Base-by-base conservation (phyloP, 2,113 vertebrate species). In the Columba livia region DNA sequence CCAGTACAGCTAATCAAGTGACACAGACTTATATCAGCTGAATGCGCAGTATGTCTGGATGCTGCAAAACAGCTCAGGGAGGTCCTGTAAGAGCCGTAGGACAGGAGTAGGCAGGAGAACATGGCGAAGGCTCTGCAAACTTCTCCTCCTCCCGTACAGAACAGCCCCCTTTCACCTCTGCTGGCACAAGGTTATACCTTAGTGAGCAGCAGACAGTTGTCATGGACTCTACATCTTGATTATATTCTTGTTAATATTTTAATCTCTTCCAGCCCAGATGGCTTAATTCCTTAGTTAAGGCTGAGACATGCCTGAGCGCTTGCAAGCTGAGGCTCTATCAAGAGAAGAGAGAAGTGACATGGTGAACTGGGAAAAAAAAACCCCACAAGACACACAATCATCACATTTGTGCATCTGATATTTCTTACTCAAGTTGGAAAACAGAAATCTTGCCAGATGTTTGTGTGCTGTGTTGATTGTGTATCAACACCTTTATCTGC, bases 401-500 rank as follows among this genome's bases (percentile, higher is more conserved):
- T 77, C 44, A 4, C 5, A 6, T 88, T 31, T 5, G 57, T 61
- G 62, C 38, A 38, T 75, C 25, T 17, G 36, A 2, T 50, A 32
- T 47, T 83, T 73, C 71, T 69, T 70, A 79, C 66, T 69, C 19
- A 0, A 12, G 25, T 0, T 5, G 4, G 34, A 40, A 58, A 58
- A 5, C 31, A 48, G 15, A 90, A 90, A 65, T 31, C 47, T 29
- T 75, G 28, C 20, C 60, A 53, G 85, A 31, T 71, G 36, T 28
- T 28, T 4, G 2, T 1, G 1, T 11, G n/a, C 18, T 15, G 12
- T 3, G 9, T 8, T 7, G 26, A 12, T 21, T 23, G 11, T 7
- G 5, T 11, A 40, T 7, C 42, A 44, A 4, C 17, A 19, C 38
- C 50, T 72, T 65, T 3, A 7, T 5, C 34, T 66, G 42, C 29